Evolutionary conservation across 1,140 invertebrate species (phyloP).

Genomic region (Bicyclus anynana): DNA sequence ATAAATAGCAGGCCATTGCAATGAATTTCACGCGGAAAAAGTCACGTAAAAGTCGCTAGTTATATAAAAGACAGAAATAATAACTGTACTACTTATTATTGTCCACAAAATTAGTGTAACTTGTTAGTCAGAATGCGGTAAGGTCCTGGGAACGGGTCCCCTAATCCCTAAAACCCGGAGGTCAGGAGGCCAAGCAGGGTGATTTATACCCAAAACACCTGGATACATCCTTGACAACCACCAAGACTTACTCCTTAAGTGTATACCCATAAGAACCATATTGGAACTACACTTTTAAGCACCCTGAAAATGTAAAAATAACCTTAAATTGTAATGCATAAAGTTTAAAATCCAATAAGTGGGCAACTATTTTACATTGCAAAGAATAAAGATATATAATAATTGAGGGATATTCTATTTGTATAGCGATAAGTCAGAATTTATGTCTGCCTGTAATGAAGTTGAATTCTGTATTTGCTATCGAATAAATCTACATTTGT

Average conservation of each 20-base stretch:
- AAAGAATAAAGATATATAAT: background rate
- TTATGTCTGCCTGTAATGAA: background rate
- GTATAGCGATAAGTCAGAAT: slow-evolving; percentile 1
- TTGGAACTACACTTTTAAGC: background rate
- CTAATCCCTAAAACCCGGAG: slow-evolving; percentile 45
- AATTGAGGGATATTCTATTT: slow-evolving; percentile 2
- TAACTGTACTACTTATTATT: no score
- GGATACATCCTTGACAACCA: slow-evolving; percentile 5
- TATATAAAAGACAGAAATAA: no score
- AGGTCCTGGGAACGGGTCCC: slow-evolving; percentile 45
- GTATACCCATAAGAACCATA: background rate
- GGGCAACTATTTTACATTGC: background rate
- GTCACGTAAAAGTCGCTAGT: no score
- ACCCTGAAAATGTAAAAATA: background rate
- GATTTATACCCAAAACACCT: slow-evolving; percentile 44
- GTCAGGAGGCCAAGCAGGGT: slow-evolving; percentile 46
- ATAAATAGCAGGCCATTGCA: no score
- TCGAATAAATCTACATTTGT: background rate
- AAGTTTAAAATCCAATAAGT: background rate
- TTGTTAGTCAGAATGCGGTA: slow-evolving; percentile 10
- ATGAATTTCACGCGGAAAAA: no score
- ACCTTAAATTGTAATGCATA: background rate
- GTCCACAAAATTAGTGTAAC: slow-evolving; percentile 16
- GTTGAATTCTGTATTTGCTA: background rate
- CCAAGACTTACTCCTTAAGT: background rate